These are phyloP conservation scores for Myoxocephalus aenaeus DNA, from an alignment of 2,797 vertebrate species.

Conservation along the genomic window DNA sequence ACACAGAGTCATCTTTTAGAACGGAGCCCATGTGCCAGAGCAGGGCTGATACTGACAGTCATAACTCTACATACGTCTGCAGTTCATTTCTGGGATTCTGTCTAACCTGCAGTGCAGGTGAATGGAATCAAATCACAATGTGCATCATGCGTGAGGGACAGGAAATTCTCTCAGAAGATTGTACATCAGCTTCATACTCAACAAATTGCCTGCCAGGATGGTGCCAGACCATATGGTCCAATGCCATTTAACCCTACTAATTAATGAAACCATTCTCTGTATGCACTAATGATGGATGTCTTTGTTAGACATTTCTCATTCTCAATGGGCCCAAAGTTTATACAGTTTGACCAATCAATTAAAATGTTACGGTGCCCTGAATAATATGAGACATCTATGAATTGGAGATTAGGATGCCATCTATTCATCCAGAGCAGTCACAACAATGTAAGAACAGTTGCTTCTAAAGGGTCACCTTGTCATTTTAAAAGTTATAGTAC, in stretches of 20 bases:
- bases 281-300: conserved; percentile 55
- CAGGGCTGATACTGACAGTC: conserved; percentile 84
- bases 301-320: conserved; percentile 43
- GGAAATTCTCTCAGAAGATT: conserved; percentile 40
- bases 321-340: conserved; percentile 45
- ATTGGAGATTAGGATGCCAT: neutral
- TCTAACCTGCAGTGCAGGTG: conserved; percentile 56
- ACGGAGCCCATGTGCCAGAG: conserved; percentile 88
- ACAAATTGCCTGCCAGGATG: conserved; percentile 51
- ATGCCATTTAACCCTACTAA: conserved; percentile 67
- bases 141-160: conserved; percentile 29
- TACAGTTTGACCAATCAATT: conserved; percentile 39
- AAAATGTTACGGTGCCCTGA: conserved; percentile 13
- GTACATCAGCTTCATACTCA: conserved; percentile 46
- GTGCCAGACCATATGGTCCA: conserved; percentile 63
- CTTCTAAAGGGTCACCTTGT: conserved; percentile 48
- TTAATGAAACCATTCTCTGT: conserved; percentile 69
- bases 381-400: conserved; percentile 2
- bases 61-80: conserved; percentile 83
- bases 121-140: conserved; percentile 49
- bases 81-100: conserved; percentile 46
- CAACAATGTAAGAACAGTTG: conserved; percentile 17
- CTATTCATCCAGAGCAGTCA: conserved; percentile 6
- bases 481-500: conserved; percentile 36
- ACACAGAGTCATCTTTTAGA: conserved; percentile 96